Evolutionary conservation across 2,888 invertebrate genomes (phyloP).

Genomic region (Hirtodrosophila cameraria): DNA sequence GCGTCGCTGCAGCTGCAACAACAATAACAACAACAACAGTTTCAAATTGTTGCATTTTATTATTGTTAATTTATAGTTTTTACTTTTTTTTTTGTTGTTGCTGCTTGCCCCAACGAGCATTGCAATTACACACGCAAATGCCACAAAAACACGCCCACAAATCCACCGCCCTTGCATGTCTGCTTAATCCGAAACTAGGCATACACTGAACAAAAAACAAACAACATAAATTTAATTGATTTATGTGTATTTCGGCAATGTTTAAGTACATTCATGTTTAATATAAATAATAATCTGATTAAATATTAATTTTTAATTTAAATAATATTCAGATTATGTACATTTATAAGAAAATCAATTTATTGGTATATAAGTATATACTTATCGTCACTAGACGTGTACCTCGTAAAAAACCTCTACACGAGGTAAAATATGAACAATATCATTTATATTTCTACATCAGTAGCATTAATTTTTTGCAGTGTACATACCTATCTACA

Average conservation of each 20-base stretch:
- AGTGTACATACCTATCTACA: constrained; percentile 2
- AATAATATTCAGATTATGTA: no score
- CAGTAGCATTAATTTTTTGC: no score
- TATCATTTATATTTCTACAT: no score
- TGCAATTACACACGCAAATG: constrained; percentile 59
- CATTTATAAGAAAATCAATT: no score
- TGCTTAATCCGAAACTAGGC: constrained; percentile 11
- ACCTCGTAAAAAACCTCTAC: no score
- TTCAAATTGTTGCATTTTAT: constrained; percentile 44
- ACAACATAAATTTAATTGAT: not conserved
- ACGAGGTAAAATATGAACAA: no score
- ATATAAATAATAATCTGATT: no score
- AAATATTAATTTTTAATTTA: no score
- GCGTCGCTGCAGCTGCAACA: constrained; percentile 18
- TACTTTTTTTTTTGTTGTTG: constrained; percentile 36
- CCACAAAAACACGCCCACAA: constrained; percentile 53
- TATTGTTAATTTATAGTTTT: constrained; percentile 51
- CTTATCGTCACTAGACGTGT: no score
- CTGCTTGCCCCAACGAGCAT: constrained; percentile 42
- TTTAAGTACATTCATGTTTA: no score
- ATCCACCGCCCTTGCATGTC: constrained; percentile 16
- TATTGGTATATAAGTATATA: no score
- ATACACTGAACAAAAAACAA: constrained; percentile 2
- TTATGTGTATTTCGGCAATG: not conserved
- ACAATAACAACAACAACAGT: constrained; percentile 8